Conservation (phyloP, 2,113 vertebrate species). For the Romanogobio albipinnatus region DNA sequence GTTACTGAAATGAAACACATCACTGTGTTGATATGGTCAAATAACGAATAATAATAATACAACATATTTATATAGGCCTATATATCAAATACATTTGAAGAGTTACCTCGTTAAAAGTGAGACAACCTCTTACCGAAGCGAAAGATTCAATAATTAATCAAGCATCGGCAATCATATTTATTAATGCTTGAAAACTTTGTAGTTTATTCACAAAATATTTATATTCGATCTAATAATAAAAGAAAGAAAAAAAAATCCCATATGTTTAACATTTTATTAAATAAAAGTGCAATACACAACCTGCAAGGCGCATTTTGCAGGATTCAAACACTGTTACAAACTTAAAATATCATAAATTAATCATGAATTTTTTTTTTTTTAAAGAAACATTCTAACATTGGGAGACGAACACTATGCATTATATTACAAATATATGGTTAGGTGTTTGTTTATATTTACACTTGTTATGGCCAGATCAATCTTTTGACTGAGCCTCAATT, state of each 20-base stretch:
- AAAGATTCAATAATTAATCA: not conserved
- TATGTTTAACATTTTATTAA: constrained; percentile 83
- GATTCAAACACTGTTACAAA: constrained; percentile 79
- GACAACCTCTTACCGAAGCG: not conserved
- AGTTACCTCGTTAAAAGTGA: not conserved
- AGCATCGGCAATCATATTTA: not conserved
- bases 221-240: constrained; percentile 11
- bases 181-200: not conserved
- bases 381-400: constrained; percentile 77
- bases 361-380: constrained; percentile 44
- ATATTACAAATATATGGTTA: constrained; percentile 80
- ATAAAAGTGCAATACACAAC: constrained; percentile 97
- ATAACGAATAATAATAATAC: constrained; percentile 6
- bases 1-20: not conserved
- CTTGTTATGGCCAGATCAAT: constrained; percentile 40
- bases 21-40: not conserved
- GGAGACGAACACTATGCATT: constrained; percentile 80
- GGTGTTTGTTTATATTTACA: constrained; percentile 61
- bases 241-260: constrained; percentile 40
- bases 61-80: not conserved
- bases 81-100: not conserved
- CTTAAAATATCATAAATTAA: constrained; percentile 87
- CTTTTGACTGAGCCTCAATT: constrained; percentile 15
- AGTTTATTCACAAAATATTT: constrained; percentile 5
- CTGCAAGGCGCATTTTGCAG: constrained; percentile 82